A percentile compares a stretch with the other conserved stretches of the same genome.
Conservation (phyloP, 2,113 vertebrate species). For the Hemichromis elongatus region DNA sequence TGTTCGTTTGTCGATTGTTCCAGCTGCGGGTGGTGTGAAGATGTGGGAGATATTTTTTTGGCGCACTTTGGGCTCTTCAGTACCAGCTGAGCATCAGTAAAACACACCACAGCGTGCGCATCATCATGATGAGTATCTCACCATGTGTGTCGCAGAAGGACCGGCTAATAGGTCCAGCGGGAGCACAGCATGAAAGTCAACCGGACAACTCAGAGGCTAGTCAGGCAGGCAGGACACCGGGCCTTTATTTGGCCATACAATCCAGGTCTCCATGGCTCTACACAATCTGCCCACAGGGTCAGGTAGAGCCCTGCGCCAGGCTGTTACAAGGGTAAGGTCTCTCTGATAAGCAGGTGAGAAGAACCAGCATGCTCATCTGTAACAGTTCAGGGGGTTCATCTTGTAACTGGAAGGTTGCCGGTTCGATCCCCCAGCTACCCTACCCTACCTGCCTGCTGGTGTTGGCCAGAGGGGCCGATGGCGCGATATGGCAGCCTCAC, state of each 20-base stretch:
- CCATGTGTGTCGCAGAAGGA: not conserved
- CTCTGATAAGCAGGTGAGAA: not conserved
- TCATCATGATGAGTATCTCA: not conserved
- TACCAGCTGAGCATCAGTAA: not conserved
- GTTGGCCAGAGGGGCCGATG: no score
- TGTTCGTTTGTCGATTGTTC: not conserved
- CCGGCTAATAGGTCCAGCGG: not conserved
- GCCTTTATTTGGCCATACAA: not conserved
- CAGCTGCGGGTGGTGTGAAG: not conserved
- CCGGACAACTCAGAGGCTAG: not conserved
- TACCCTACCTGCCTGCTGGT: no score
- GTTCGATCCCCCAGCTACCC: no score
- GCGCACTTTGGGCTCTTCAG: not conserved
- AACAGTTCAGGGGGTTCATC: no score
- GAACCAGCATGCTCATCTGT: not conserved
- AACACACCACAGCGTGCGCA: not conserved
- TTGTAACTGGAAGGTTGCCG: no score
- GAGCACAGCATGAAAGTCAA: not conserved
- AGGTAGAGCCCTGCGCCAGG: not conserved
- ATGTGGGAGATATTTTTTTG: not conserved
- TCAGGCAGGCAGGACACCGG: rapidly evolving
- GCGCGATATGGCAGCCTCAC: no score
- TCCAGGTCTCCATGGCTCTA: not conserved
- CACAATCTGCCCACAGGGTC: not conserved
- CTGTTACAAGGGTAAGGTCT: not conserved